Conservation (phyloP, 1,140 invertebrate species). For the Penaeus chinensis region DNA sequence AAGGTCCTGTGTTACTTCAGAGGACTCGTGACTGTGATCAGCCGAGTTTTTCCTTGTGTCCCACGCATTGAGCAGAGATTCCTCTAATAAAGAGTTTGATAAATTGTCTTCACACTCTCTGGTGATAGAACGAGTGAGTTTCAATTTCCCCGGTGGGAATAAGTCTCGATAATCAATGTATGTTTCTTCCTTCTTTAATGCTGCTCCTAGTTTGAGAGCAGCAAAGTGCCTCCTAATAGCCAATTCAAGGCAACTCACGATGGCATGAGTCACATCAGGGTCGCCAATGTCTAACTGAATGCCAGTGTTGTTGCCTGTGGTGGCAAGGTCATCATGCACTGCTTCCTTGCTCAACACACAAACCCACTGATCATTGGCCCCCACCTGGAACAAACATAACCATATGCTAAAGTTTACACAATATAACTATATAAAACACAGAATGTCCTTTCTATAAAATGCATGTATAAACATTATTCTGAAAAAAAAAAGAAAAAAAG, state of each 20-base stretch:
- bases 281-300: slow-evolving; percentile 59
- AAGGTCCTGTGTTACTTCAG: not conserved
- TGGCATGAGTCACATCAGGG: slow-evolving; percentile 48
- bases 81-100: slow-evolving; percentile 46
- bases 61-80: slow-evolving; percentile 49
- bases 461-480: not conserved
- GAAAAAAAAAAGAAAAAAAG: not conserved
- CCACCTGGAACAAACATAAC: slow-evolving; percentile 38
- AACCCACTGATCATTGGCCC: slow-evolving; percentile 58
- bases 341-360: slow-evolving; percentile 56
- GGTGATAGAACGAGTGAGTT: slow-evolving; percentile 33
- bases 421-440: not conserved
- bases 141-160: slow-evolving; percentile 27
- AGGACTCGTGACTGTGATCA: slow-evolving; percentile 40
- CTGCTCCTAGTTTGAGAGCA: slow-evolving; percentile 6
- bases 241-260: slow-evolving; percentile 54
- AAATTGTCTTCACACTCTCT: slow-evolving; percentile 56
- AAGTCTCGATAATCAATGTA: not conserved
- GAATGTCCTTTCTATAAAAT: not conserved
- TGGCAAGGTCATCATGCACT: slow-evolving; percentile 40
- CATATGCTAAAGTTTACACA: not conserved
- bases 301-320: slow-evolving; percentile 35
- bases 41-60: slow-evolving; percentile 30
- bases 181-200: not conserved
- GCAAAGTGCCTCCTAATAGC: slow-evolving; percentile 44